These are phyloP conservation scores for Bombycilla garrulus DNA, from an alignment of 2,113 vertebrate genomes.

Conservation along the genomic window DNA sequence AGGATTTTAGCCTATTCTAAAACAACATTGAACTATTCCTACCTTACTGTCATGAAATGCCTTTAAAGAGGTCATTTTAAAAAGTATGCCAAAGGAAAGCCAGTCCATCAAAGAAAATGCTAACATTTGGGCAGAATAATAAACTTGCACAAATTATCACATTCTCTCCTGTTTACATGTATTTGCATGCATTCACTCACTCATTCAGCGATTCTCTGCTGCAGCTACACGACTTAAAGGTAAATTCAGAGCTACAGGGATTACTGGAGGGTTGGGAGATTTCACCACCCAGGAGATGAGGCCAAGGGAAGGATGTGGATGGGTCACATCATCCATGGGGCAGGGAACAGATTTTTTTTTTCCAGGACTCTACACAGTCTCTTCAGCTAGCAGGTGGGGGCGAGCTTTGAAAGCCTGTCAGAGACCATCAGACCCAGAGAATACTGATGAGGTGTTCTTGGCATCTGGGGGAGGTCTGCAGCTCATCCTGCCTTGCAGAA, in stretches of 20 bases:
- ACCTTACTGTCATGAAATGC: neutral
- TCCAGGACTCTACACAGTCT: neutral
- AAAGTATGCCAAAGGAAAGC: neutral
- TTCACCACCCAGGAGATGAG: neutral
- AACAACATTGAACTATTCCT: neutral
- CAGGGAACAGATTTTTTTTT: neutral
- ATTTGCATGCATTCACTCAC: neutral
- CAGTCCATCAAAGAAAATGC: conserved; percentile 17
- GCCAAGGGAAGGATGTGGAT: neutral
- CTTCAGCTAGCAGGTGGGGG: neutral
- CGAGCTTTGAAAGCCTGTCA: conserved; percentile 1
- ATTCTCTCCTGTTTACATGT: neutral
- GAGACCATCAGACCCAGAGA: neutral
- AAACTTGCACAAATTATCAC: neutral
- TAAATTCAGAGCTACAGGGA: neutral
- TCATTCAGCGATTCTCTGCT: neutral
- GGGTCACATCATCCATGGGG: neutral
- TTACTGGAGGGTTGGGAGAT: neutral
- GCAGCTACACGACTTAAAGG: neutral
- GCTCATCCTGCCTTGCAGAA: conserved; percentile 25
- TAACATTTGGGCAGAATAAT: neutral
- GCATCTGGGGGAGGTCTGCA: conserved; percentile 25
- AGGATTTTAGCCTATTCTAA: neutral
- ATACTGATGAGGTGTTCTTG: neutral
- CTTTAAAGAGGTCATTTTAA: neutral